Base-by-base conservation (phyloP, 2,113 vertebrate genomes). In the Melanerpes formicivorus region DNA sequence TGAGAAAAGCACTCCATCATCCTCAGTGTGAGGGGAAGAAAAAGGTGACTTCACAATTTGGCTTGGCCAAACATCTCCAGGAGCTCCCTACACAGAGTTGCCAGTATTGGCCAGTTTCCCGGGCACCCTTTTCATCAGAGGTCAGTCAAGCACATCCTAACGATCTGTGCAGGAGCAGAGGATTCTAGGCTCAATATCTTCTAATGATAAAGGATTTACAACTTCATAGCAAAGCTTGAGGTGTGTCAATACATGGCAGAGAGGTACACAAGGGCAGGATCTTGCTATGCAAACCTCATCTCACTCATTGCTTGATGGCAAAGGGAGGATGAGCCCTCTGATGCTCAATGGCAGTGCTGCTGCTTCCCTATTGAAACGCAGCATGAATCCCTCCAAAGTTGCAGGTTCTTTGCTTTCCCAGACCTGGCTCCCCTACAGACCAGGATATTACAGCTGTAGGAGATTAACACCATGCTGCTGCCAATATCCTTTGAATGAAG, bases 151-250 rank as follows among this genome's bases (percentile, higher is more conserved):
- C 10, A 32, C 71, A 44, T 21, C 74, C 25, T 6, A 73, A 40
- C 0, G 0, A 19, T 14, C n/a, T 42, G 2, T 1, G 1, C 8
- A 22, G 18, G 13, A 79, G 30, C 37, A 56, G 42, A 78, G 62
- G 29, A 32, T 65, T 72, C 76, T 30, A 42, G 14, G n/a, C 16
- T 50, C 7, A 7, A 1, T 42, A 63, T 8, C 40, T 73, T 46
- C 34, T 67, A 54, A 9, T 15, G 14, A 34, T 26, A 48, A 70
- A 66, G 66, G 14, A 73, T 46, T 84, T 46, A 71, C 14, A 70
- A 56, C 18, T 71, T 30, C 59, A 21, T 1, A 9, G 30, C 4
- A 3, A 32, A 87, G 34, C 27, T 30, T 32, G 59, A 73, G 74
- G 46, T 25, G 50, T 3, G 9, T 32, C n/a, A 84, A 59, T n/a